phyloP scores from a whole-genome alignment of 2,113 vertebrate species.

The Pagrus major region DNA sequence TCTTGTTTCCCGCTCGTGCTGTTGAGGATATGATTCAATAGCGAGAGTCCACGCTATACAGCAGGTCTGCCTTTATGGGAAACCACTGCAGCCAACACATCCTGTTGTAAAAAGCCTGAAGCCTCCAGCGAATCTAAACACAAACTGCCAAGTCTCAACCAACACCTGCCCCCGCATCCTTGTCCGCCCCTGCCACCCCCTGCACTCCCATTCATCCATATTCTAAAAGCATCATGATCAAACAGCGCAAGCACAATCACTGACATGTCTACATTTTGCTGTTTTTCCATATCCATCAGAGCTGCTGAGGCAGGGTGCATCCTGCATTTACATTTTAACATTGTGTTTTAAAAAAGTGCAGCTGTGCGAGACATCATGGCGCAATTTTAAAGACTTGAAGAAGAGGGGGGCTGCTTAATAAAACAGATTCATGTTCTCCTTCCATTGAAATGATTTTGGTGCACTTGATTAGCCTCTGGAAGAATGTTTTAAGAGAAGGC shows the following conservation, averaged over 20 bases:
- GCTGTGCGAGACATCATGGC: constrained; percentile 7
- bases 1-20: constrained; percentile 44
- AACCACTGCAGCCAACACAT: constrained; percentile 33
- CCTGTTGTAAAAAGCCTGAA: constrained; percentile 40
- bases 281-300: constrained; percentile 28
- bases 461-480: constrained; percentile 27
- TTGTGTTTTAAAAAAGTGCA: constrained; percentile 23
- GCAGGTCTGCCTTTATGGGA: constrained; percentile 25
- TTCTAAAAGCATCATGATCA: constrained; percentile 51
- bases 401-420: not conserved
- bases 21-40: constrained; percentile 20
- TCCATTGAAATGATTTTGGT: constrained; percentile 23
- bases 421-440: constrained; percentile 34
- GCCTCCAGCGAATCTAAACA: constrained; percentile 51
- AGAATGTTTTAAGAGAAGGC: constrained; percentile 51
- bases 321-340: constrained; percentile 43
- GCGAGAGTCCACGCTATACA: constrained; percentile 8
- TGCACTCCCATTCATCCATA: constrained; percentile 36
- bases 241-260: constrained; percentile 28
- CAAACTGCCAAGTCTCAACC: constrained; percentile 46
- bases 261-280: constrained; percentile 20
- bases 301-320: not conserved
- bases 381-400: constrained; percentile 39
- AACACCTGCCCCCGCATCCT: constrained; percentile 13
- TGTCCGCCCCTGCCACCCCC: not conserved